Evolutionary conservation across 2,797 vertebrate genomes (phyloP), one percentile per base, ranked within the genome.

Genomic region (Mormyrops attenuatus): DNA sequence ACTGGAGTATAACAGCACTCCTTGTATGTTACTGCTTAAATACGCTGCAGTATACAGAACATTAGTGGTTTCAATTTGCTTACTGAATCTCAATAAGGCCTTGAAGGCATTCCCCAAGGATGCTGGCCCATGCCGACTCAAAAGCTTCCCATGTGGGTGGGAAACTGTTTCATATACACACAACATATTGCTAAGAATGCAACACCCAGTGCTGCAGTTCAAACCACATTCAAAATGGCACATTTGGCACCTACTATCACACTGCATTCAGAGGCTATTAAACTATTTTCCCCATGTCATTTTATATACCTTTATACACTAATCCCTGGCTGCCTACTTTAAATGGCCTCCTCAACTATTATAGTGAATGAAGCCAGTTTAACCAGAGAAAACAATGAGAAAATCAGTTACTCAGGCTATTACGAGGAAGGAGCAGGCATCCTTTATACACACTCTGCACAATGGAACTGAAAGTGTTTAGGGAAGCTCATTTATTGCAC

Each of bases 401-500:
- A 60, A 80, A 80, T 47, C 73, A 80, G 13, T 13, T 30, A 38
- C 13, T 73, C 13, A 17, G 8, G 38, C 30, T 38, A 38, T 80
- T 80, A 44, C 73, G 44, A 80, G 34, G 38, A 41, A 80, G 38
- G 73, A 80, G 38, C 38, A 8, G 15, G 20, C 38, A 80, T 44
- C 38, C 38, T n/a, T 41, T 8, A 44, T 80, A 8, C 13, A n/a
- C 41, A 80, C 41, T 20, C 73, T 80, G 34, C 17, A n/a, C 47
- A 38, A 20, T 30, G 82, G 88, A 89, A 89, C 50, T 85, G 88
- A 89, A 89, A 89, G 80, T 13, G 5, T 69, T 89, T 69, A 86
- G 82, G 84, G 82, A 89, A 89, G 89, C 69, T 26, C 20, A 86
- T 69, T 53, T 20, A 38, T 63, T 38, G 82, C 89, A 89, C 60